Evolutionary conservation across 2,888 invertebrate genomes (phyloP).

Genomic region (Cheilosia pagana): DNA sequence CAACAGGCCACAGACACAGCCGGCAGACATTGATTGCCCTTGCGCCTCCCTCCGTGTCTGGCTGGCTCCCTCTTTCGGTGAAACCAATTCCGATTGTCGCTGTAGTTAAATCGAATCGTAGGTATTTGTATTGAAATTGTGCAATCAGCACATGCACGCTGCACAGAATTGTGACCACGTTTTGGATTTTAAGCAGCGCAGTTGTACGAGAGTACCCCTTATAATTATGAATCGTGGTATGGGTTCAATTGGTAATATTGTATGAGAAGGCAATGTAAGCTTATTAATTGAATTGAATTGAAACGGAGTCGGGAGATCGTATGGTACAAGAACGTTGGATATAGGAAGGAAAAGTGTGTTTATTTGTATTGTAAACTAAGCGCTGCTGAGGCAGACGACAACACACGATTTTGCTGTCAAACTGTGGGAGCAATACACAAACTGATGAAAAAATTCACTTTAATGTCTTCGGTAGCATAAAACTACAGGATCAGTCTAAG

Average conservation of each 20-base stretch:
- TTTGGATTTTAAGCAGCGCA: not conserved
- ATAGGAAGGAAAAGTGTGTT: too few relatives aligned
- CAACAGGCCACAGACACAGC: not conserved
- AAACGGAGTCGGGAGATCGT: not conserved
- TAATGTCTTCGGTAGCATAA: too few relatives aligned
- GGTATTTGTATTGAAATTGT: constrained; percentile 11
- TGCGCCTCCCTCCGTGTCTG: not conserved
- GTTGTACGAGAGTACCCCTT: not conserved
- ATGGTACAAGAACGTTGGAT: not conserved
- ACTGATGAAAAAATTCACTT: too few relatives aligned
- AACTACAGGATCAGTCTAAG: too few relatives aligned
- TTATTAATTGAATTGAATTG: constrained; percentile 6
- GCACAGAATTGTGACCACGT: not conserved
- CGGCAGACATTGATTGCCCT: constrained; percentile 40
- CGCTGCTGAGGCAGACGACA: too few relatives aligned
- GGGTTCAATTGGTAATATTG: not conserved
- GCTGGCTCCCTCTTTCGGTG: too few relatives aligned
- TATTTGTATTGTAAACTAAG: too few relatives aligned
- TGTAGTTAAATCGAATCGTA: constrained; percentile 5
- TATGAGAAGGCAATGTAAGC: not conserved
- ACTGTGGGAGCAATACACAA: too few relatives aligned
- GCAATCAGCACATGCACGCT: constrained; percentile 10
- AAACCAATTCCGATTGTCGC: constrained; percentile 11
- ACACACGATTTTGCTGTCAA: too few relatives aligned
- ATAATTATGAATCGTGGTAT: not conserved